Evolutionary conservation across 2,888 invertebrate genomes (phyloP).

Genomic region (Micoletzkya japonica): DNA sequence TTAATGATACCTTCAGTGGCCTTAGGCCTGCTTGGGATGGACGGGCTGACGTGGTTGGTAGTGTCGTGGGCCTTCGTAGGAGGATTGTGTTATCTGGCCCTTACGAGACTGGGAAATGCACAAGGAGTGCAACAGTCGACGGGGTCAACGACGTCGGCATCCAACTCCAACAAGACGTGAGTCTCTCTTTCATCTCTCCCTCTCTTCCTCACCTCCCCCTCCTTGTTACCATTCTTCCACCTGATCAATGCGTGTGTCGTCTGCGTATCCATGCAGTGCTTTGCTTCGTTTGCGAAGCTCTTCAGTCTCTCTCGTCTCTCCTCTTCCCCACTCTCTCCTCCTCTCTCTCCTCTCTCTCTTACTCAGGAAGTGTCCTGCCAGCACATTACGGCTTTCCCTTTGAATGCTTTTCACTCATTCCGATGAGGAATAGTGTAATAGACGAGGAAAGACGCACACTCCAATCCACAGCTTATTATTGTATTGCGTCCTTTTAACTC

Average conservation of each 20-base stretch:
- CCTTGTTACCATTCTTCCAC: not conserved
- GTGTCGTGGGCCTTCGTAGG: constrained; percentile 59
- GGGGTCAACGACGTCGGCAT: not conserved
- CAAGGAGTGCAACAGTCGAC: constrained; percentile 5
- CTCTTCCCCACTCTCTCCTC: constrained; percentile 1
- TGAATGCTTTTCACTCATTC: no score
- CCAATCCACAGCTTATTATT: no score
- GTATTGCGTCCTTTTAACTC: no score
- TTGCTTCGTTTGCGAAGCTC: constrained; percentile 28
- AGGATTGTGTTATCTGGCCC: constrained; percentile 55
- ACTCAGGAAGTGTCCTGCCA: no score
- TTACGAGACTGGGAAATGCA: constrained; percentile 46
- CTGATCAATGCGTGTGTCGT: not conserved
- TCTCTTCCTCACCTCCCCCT: constrained; percentile 29
- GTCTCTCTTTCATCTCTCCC: constrained; percentile 30
- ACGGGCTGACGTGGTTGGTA: constrained; percentile 52
- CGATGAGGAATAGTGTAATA: no score
- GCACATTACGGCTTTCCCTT: no score
- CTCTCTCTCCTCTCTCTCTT: constrained; percentile 6
- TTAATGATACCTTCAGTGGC: constrained; percentile 1
- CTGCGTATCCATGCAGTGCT: constrained; percentile 20
- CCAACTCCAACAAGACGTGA: no score
- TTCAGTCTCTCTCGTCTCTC: constrained; percentile 12
- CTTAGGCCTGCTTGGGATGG: constrained; percentile 31
- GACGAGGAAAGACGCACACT: no score